Evolutionary conservation across 1,140 invertebrate genomes (phyloP), one percentile per base, ranked within the genome.

Genomic region (Brachystomella parvula): DNA sequence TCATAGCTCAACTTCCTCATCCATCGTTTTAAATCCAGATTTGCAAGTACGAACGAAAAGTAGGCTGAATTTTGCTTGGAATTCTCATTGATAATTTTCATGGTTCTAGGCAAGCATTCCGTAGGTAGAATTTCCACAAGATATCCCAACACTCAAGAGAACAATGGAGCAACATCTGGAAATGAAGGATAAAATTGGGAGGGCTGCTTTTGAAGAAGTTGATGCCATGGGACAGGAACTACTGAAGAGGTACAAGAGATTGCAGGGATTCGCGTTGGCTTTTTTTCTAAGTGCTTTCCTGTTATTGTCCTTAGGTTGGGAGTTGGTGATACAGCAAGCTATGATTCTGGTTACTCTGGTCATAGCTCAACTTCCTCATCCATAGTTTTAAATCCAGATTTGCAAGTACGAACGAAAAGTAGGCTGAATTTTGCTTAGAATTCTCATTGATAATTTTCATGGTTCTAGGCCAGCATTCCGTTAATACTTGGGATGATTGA

Each of bases 81-180:
- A 35, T 33, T 62, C n/a, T n/a, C n/a, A 28, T 57, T 64, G 2
- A 28, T 32, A 63, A 63, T 9, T 6, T 17, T 47, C 12, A 33
- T 68, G 31, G 69, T 66, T 67, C 66, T 80, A 83, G 68, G 84
- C 83, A 1, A 75, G 84, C 15, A 82, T 85, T 1, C 83, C 83
- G 30, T n/a, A n/a, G n/a, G n/a, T n/a, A n/a, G n/a, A 94, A 76
- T 92, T 92, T 79, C 92, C 90, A 2, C 92, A 94, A 75, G 93
- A 97, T 78, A 89, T 96, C 1, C 86, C 85, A 32, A 86, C 89
- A 58, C 92, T 94, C 0, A 90, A 96, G 76, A 86, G 89, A 73
- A 86, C 89, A 53, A 89, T 97, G 64, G 93, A 97, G 78, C 82
- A 92, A 57, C 95, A 98, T 79, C 89, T 88, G 73, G 91, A 95